Conservation (phyloP, 53 echinoderm and acorn worm genomes). For the Hippasteria phrygiana region DNA sequence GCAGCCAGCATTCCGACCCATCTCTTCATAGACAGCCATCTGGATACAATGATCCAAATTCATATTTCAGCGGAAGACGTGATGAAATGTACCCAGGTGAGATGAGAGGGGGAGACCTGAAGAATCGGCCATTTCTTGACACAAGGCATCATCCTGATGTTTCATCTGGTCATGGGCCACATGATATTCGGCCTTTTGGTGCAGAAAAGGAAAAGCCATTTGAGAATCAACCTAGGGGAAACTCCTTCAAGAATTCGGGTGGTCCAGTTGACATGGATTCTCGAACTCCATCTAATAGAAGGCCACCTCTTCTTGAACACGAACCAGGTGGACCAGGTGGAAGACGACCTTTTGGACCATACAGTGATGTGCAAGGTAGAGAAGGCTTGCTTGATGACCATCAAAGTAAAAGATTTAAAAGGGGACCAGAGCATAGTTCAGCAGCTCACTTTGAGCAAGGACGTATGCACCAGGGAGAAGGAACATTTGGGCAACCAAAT, state of each 20-base stretch:
- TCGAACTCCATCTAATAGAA: slow-evolving; percentile 51
- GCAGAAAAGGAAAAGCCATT: not conserved
- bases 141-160: slow-evolving; percentile 7
- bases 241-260: not conserved
- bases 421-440: slow-evolving; percentile 1
- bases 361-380: not conserved
- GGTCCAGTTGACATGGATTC: slow-evolving; percentile 39
- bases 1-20: not conserved
- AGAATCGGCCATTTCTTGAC: not conserved
- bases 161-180: not conserved
- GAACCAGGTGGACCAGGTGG: slow-evolving; percentile 31
- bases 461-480: slow-evolving; percentile 18
- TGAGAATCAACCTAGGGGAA: not conserved
- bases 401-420: slow-evolving; percentile 35
- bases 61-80: not conserved
- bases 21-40: not conserved
- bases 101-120: slow-evolving; percentile 4
- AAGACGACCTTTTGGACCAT: slow-evolving; percentile 10
- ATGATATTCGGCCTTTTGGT: slow-evolving; percentile 3
- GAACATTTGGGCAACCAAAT: slow-evolving; percentile 40
- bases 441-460: slow-evolving; percentile 14
- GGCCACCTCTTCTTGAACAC: slow-evolving; percentile 45
- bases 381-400: slow-evolving; percentile 15
- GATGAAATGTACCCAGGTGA: slow-evolving; percentile 1
- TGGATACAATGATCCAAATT: not conserved